phyloP scores from a whole-genome alignment of 2,888 invertebrate species.

The Eupithecia dodoneata region DNA sequence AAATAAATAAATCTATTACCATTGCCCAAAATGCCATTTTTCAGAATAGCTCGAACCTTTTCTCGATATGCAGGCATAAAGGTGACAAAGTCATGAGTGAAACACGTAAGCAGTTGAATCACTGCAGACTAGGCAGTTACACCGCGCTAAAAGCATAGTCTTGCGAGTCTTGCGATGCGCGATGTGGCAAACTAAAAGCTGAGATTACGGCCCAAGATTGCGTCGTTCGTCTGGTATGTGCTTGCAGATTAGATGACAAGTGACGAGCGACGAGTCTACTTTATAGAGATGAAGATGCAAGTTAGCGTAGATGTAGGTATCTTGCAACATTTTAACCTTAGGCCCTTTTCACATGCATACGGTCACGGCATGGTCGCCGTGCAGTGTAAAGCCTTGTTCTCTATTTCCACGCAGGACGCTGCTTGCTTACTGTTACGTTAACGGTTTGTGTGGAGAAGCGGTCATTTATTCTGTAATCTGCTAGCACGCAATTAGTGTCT shows the following conservation, averaged over 20 bases:
- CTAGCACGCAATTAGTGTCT: no score
- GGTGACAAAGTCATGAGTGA: background rate
- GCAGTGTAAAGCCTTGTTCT: no score
- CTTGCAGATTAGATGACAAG: constrained; percentile 32
- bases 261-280: constrained; percentile 12
- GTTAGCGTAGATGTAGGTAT: background rate
- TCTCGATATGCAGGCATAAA: background rate
- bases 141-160: constrained; percentile 53
- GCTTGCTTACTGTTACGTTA: no score
- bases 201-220: constrained; percentile 40
- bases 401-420: no score
- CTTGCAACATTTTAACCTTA: background rate
- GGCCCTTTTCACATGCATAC: no score
- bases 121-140: constrained; percentile 6
- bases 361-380: no score
- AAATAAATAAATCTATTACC: no score
- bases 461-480: no score
- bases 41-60: background rate
- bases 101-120: constrained; percentile 6
- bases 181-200: constrained; percentile 54
- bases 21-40: background rate
- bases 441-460: no score
- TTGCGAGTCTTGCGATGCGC: constrained; percentile 34
- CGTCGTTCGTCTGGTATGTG: constrained; percentile 37
- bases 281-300: background rate